Evolutionary conservation across 1,140 invertebrate species (phyloP).

Genomic region (Drosophila kohkoa): DNA sequence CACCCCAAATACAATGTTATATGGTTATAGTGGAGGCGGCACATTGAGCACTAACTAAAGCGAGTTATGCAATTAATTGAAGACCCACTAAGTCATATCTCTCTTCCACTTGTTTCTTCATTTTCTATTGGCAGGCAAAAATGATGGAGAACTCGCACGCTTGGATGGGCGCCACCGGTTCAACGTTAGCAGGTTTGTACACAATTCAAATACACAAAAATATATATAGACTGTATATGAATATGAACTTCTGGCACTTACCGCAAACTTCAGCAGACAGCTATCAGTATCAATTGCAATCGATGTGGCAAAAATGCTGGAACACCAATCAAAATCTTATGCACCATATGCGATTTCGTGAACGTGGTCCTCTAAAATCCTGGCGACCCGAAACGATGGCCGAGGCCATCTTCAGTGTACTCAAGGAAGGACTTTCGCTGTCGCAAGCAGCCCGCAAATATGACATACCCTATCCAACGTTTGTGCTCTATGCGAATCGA

Average conservation of each 20-base stretch:
- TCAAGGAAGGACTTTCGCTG: conserved; percentile 94
- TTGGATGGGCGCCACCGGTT: conserved; percentile 93
- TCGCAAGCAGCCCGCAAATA: conserved; percentile 96
- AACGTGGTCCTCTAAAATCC: conserved; percentile 95
- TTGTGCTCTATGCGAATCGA: conserved; percentile 95
- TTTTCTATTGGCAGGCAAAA: conserved; percentile 89
- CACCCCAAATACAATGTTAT: too few species aligned
- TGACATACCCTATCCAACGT: conserved; percentile 97
- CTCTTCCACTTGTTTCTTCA: conserved; percentile 6
- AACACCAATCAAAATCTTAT: conserved; percentile 93
- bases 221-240: neutral
- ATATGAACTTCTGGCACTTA: conserved; percentile 9
- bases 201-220: neutral
- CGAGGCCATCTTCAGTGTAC: conserved; percentile 95
- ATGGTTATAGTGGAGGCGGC: conserved; percentile 5
- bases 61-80: conserved; percentile 69
- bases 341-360: conserved; percentile 94
- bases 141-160: conserved; percentile 95
- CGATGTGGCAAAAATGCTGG: conserved; percentile 98
- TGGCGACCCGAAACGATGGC: conserved; percentile 97
- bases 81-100: conserved; percentile 37
- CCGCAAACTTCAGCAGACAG: conserved; percentile 88
- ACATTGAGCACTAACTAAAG: conserved; percentile 70
- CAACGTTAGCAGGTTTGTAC: conserved; percentile 94
- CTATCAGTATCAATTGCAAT: conserved; percentile 96